Evolutionary conservation across 2,888 invertebrate species (phyloP).

Genomic region (Pharmacophagus antenor): DNA sequence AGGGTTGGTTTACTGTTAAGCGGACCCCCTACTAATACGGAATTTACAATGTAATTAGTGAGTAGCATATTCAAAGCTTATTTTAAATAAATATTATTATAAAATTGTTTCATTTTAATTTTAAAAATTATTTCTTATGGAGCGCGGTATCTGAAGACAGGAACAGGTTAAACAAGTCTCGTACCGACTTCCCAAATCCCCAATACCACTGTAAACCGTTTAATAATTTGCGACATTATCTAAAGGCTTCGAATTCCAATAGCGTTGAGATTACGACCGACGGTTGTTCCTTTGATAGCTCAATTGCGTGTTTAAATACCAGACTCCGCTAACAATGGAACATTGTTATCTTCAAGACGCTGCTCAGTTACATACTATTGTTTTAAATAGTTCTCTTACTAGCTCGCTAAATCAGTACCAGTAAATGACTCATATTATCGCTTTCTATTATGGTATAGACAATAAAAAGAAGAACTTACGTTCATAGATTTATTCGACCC

Average conservation of each 20-base stretch:
- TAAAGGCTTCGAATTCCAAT: not conserved
- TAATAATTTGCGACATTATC: not conserved
- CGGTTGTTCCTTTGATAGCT: slow-evolving; percentile 2
- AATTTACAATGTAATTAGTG: too few relatives aligned
- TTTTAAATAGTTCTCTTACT: slow-evolving; percentile 1
- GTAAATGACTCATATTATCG: not conserved
- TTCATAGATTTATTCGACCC: too few relatives aligned
- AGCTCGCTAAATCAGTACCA: not conserved
- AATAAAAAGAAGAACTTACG: too few relatives aligned
- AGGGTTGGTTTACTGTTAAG: too few relatives aligned
- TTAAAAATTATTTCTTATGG: not conserved
- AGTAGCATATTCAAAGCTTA: too few relatives aligned
- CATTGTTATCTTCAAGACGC: slow-evolving; percentile 4
- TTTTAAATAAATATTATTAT: too few relatives aligned
- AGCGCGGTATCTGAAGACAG: not conserved
- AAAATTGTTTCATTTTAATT: too few relatives aligned
- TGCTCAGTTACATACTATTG: not conserved
- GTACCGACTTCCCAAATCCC: not conserved
- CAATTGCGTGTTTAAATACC: slow-evolving; percentile 8
- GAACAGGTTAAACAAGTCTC: not conserved
- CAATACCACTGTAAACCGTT: not conserved
- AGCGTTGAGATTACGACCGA: not conserved
- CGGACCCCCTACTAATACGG: too few relatives aligned
- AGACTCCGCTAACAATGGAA: slow-evolving; percentile 6
- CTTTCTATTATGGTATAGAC: not conserved